Evolutionary conservation across 1,140 invertebrate genomes (phyloP).

Genomic region (Drosophila mojavensis): DNA sequence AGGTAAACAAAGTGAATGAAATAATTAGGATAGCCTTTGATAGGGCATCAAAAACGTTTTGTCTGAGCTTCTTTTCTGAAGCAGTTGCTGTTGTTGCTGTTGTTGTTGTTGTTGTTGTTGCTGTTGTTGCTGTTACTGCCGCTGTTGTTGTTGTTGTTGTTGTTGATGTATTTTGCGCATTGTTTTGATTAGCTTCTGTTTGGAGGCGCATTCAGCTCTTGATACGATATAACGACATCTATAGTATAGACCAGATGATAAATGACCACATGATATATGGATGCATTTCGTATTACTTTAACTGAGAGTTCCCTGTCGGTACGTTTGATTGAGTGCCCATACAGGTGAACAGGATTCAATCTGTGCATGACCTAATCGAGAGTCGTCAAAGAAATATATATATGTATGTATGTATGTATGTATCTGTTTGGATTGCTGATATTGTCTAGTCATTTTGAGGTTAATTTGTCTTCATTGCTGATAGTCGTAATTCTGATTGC

Average conservation of each 20-base stretch:
- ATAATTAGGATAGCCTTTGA: background rate
- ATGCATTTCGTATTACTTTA: slow-evolving; percentile 13
- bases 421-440: background rate
- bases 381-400: background rate
- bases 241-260: slow-evolving; percentile 29
- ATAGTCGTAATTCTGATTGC: slow-evolving; percentile 31
- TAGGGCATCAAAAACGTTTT: slow-evolving; percentile 1
- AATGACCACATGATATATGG: slow-evolving; percentile 2
- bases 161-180: slow-evolving; percentile 13
- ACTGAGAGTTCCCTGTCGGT: slow-evolving; percentile 12
- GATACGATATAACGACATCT: slow-evolving; percentile 6
- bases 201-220: slow-evolving; percentile 34
- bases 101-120: no score
- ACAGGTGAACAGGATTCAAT: slow-evolving; percentile 38
- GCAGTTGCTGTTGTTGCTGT: no score
- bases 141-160: no score
- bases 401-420: background rate
- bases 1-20: no score
- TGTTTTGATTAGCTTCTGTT: slow-evolving; percentile 49
- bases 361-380: slow-evolving; percentile 17
- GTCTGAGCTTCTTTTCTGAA: slow-evolving; percentile 1
- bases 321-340: slow-evolving; percentile 41
- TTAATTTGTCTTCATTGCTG: slow-evolving; percentile 19
- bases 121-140: no score
- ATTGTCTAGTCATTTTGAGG: slow-evolving; percentile 4